phyloP scores from a whole-genome alignment of 2,113 vertebrate genomes.

The Sylvilagus bachmani region DNA sequence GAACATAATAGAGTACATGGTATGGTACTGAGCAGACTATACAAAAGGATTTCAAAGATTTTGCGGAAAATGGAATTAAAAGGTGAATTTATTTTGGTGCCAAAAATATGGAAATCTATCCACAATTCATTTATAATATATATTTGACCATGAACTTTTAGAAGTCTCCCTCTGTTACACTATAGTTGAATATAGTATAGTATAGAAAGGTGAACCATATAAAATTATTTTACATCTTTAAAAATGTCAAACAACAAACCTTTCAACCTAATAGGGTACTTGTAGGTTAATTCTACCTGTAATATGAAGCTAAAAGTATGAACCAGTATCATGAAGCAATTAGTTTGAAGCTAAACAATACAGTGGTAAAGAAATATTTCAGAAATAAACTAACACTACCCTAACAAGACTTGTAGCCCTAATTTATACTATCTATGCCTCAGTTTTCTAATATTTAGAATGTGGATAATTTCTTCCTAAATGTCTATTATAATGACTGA shows the following conservation, averaged over 20 bases:
- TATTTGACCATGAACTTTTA: too few species aligned
- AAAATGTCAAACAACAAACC: neutral
- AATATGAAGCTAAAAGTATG: neutral
- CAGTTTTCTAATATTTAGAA: constrained; percentile 13
- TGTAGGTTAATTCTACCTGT: neutral
- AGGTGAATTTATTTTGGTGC: too few species aligned
- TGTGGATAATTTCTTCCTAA: neutral
- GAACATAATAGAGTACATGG: neutral
- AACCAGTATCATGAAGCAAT: neutral
- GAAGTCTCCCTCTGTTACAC: neutral
- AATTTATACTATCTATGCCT: neutral
- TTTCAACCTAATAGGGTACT: neutral
- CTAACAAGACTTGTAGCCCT: neutral
- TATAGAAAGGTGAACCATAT: neutral
- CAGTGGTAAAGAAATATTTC: neutral
- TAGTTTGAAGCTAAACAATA: neutral
- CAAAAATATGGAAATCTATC: too few species aligned
- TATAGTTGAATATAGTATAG: neutral
- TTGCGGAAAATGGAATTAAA: too few species aligned
- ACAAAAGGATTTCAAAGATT: too few species aligned
- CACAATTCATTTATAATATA: too few species aligned
- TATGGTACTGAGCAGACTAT: neutral
- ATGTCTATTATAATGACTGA: neutral
- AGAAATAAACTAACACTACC: neutral
- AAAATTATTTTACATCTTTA: neutral